Percentiles rank a stretch among this genome's conserved stretches.
Evolutionary conservation across 2,797 vertebrate genomes (phyloP).

Genomic region (Channallabes apus): DNA sequence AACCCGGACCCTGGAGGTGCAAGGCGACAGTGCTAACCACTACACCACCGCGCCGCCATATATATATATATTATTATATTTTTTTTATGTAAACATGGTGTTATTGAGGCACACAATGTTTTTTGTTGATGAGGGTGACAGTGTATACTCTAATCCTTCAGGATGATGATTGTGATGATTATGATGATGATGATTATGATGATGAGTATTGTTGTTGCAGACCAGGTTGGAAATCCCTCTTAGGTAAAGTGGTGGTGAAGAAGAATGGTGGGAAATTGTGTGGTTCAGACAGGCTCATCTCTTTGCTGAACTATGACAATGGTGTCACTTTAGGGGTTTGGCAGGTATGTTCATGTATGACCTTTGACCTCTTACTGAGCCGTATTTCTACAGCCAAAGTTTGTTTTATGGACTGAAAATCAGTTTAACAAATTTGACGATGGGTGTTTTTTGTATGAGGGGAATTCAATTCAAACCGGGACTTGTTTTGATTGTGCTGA

Average conservation of each 20-base stretch:
- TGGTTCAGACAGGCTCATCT: conserved; percentile 77
- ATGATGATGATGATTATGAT: conserved; percentile 9
- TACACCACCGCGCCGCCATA: too few relatives aligned
- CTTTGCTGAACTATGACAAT: conserved; percentile 73
- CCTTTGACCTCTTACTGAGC: neutral
- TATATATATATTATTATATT: too few relatives aligned
- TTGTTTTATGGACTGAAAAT: too few relatives aligned
- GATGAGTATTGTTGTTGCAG: conserved; percentile 59
- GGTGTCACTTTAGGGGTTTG: conserved; percentile 83
- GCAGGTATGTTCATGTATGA: conserved; percentile 72
- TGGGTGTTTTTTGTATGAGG: too few relatives aligned
- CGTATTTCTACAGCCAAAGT: too few relatives aligned
- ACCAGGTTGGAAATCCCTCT: conserved; percentile 77
- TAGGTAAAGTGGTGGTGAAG: conserved; percentile 72
- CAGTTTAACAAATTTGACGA: too few relatives aligned
- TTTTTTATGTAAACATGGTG: neutral
- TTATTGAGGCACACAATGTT: neutral
- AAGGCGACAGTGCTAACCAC: too few relatives aligned
- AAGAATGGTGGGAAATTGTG: conserved; percentile 58
- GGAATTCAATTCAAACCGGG: too few relatives aligned
- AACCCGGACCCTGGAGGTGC: too few relatives aligned
- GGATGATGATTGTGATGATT: neutral
- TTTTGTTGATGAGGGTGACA: neutral
- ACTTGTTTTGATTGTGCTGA: too few relatives aligned
- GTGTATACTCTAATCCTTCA: neutral